Base-by-base conservation (phyloP, 92 coral and sea anemone species). In the Bergia puertoricense region DNA sequence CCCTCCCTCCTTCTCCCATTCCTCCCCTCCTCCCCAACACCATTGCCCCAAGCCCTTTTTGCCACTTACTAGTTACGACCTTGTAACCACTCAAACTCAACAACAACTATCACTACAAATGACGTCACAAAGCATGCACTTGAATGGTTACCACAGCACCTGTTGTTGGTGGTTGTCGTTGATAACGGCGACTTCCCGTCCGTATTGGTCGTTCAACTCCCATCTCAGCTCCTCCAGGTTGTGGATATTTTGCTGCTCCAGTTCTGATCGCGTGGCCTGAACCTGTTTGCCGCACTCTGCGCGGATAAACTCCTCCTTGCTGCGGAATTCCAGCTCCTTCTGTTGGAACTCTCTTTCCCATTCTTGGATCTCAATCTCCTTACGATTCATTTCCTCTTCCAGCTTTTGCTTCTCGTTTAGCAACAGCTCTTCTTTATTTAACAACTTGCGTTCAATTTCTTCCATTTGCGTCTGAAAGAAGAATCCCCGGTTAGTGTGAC, bases 311-410 rank as follows among this genome's bases (percentile, higher is more conserved):
- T 94, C 95, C 66, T 93, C 93, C 71, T 92, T 90, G 56, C 90
- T 80, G 20, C 90, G 80, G 86, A 93, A 92, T 65, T 93, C 96
- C 81, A 92, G 72, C 81, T 95, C 98, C 67, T 93, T 97, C 39
- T 92, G 90, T 76, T 95, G 94, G 88, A 97, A 93, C 79, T 97
- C 98, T 59, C 91, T 92, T 88, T 97, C 96, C 99, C 99, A 97
- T 81, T 96, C 95, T 66, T 95, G 98, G 14, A 97, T 79, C 65
- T 94, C 97, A 16, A 41, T 86, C 68, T 97, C 99, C 74, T 95
- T 97, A n/a, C 93, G 93, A 54, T 88, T 91, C 95, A 97, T 94
- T 83, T 94, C 98, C 75, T 90, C 92, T 44, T 94, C 97, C 39
- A 97, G 95, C 30, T 88, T 89, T 76, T 95, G 97, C 74, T 90